Evolutionary conservation across 1,140 invertebrate genomes (phyloP).

Genomic region (Platyscapa corneri): DNA sequence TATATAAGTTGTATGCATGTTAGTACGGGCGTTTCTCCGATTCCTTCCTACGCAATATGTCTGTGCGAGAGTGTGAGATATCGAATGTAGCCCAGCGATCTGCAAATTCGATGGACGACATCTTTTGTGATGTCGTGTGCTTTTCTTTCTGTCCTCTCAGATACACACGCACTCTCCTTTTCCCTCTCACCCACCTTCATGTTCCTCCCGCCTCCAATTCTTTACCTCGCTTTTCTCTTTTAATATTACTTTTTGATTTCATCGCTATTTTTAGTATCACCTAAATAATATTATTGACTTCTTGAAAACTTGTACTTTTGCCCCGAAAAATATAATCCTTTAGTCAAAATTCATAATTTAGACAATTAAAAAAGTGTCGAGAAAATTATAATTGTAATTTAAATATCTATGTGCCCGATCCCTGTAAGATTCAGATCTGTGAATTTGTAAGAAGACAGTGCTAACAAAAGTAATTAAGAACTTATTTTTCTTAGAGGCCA

Average conservation of each 20-base stretch:
- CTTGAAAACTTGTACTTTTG: no score
- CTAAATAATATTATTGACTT: not conserved
- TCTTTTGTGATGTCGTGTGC: not conserved
- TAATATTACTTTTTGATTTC: slow-evolving; percentile 39
- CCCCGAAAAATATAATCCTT: no score
- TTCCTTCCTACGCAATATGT: slow-evolving; percentile 30
- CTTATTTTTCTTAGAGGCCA: not conserved
- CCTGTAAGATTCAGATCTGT: no score
- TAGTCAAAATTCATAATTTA: no score
- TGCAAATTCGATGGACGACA: not conserved
- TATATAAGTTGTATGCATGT: not conserved
- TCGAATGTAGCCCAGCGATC: slow-evolving; percentile 10
- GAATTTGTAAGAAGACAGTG: no score
- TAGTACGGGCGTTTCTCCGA: not conserved
- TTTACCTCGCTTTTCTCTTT: not conserved
- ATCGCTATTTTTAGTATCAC: slow-evolving; percentile 17
- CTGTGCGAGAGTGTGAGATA: not conserved
- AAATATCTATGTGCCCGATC: no score
- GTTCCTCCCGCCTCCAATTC: not conserved
- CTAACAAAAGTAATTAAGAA: not conserved
- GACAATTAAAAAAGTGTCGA: no score
- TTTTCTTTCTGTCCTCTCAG: not conserved
- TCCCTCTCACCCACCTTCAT: not conserved
- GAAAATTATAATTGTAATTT: no score
- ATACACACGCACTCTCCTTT: not conserved